Percentiles rank a stretch among this genome's conserved stretches.
Evolutionary conservation across 2,888 invertebrate genomes (phyloP).

Genomic region (Nephrotoma guestfalica): DNA sequence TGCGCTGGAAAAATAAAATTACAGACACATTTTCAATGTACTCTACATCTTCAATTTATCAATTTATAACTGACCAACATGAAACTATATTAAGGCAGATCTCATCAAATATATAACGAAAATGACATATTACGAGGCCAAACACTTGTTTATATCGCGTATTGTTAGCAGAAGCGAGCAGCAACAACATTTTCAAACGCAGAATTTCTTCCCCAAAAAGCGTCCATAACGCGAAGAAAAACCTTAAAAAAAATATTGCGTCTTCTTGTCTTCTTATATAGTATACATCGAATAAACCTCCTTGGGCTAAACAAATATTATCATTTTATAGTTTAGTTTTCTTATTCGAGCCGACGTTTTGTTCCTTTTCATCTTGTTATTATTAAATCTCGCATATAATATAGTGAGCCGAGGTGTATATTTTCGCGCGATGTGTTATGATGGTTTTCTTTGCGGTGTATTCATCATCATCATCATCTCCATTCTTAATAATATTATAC

Average conservation of each 20-base stretch:
- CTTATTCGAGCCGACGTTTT: not conserved
- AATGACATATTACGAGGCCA: not conserved
- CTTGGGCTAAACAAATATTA: not conserved
- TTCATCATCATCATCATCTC: not conserved
- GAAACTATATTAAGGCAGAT: not conserved
- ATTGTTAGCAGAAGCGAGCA: not conserved
- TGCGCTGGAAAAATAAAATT: too few species aligned
- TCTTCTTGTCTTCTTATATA: not conserved
- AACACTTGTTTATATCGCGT: not conserved
- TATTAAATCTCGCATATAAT: not conserved
- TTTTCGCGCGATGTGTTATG: not conserved
- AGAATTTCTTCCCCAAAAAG: not conserved
- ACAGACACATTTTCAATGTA: not conserved
- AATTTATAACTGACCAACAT: not conserved
- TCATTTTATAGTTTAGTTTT: not conserved
- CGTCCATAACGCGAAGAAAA: not conserved
- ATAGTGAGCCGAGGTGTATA: not conserved
- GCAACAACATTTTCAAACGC: not conserved
- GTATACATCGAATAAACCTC: not conserved
- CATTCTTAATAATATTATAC: not conserved
- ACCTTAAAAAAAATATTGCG: not conserved
- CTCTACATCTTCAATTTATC: not conserved
- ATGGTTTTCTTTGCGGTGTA: not conserved
- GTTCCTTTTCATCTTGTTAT: not conserved
- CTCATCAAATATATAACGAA: not conserved